Conservation (phyloP, 2,113 vertebrate species). For the Pteropus alecto region DNA sequence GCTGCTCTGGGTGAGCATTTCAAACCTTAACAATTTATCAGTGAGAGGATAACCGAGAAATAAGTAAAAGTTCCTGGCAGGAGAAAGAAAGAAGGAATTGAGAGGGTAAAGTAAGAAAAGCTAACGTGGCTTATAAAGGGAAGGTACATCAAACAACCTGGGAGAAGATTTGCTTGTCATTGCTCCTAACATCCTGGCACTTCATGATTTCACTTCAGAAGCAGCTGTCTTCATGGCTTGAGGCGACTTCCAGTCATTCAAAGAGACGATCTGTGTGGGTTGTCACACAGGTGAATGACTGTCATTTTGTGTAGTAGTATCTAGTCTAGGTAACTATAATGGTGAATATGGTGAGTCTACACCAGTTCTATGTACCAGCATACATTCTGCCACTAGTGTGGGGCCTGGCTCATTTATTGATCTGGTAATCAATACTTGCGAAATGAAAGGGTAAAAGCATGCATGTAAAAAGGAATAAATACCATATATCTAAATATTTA, state of each 20-base stretch:
- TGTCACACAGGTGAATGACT: not conserved
- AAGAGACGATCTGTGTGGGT: not conserved
- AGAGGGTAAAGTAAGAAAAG: not conserved
- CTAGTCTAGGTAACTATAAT: not conserved
- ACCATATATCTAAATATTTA: not conserved
- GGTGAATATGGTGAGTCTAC: fast-evolving
- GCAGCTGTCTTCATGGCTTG: not conserved
- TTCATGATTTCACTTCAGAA: not conserved
- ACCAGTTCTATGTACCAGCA: not conserved
- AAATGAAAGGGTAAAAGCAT: not conserved
- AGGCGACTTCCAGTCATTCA: not conserved
- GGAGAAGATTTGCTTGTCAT: not conserved
- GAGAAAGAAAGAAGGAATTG: not conserved
- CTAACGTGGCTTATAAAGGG: not conserved
- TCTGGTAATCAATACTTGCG: not conserved
- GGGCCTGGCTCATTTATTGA: not conserved
- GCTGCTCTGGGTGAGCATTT: not conserved
- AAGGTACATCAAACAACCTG: too few species aligned
- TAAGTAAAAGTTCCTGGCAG: not conserved
- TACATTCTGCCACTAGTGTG: fast-evolving
- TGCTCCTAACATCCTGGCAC: not conserved
- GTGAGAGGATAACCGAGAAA: not conserved
- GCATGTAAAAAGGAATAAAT: not conserved
- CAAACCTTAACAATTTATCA: not conserved
- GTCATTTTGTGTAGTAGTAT: not conserved